Evolutionary conservation across 2,888 invertebrate genomes (phyloP).

Genomic region (Lasioglossum leucozonium): DNA sequence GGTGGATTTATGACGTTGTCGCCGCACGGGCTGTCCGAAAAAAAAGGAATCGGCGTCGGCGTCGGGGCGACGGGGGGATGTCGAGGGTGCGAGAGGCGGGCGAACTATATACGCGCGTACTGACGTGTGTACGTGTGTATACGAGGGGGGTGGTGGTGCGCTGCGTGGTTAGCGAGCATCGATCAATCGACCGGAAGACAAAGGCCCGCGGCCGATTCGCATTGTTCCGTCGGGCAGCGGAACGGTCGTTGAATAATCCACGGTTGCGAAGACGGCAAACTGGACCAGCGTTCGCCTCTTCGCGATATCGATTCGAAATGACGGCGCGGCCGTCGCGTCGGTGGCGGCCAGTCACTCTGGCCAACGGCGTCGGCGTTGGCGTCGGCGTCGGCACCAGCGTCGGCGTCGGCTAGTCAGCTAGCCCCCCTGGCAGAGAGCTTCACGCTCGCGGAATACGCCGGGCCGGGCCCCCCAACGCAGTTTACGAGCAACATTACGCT

Average conservation of each 20-base stretch:
- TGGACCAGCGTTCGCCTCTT: constrained; percentile 42
- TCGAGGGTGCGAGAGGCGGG: not conserved
- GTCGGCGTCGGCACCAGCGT: not conserved
- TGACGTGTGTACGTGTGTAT: not conserved
- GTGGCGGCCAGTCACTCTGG: constrained; percentile 24
- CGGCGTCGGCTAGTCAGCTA: constrained; percentile 4
- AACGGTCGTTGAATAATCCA: constrained; percentile 11
- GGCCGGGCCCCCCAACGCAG: not conserved
- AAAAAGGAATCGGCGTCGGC: constrained; percentile 14
- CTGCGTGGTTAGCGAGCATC: constrained; percentile 29
- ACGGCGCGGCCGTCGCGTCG: constrained; percentile 9
- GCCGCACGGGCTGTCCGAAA: constrained; percentile 4
- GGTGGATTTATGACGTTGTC: constrained; percentile 32
- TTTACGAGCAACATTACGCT: constrained; percentile 54
- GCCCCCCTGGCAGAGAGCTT: not conserved
- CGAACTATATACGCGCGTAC: not conserved
- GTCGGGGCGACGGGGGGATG: not conserved
- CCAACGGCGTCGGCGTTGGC: not conserved
- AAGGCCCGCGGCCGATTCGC: constrained; percentile 40
- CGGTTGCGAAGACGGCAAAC: constrained; percentile 6
- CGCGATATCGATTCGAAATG: constrained; percentile 47
- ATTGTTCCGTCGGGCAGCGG: constrained; percentile 37
- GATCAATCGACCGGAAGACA: constrained; percentile 58
- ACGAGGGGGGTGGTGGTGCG: not conserved
- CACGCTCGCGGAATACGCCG: constrained; percentile 15